phyloP scores from a whole-genome alignment of 2,797 vertebrate genomes.

The Platalea minor region DNA sequence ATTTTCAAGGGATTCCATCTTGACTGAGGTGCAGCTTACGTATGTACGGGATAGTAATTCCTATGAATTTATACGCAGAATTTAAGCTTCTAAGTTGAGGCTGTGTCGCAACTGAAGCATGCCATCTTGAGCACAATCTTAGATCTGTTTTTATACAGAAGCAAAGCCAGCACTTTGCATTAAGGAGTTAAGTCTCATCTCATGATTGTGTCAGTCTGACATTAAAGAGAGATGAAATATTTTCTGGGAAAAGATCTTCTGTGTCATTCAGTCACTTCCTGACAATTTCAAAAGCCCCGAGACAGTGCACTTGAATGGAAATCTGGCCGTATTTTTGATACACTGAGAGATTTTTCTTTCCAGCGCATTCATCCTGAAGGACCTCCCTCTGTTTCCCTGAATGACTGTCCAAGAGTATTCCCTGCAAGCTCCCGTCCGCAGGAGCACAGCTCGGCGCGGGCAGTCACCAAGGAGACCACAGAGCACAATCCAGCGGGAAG shows the following conservation, averaged over 20 bases:
- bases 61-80: neutral
- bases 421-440: neutral
- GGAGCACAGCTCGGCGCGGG: neutral
- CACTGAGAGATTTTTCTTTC: neutral
- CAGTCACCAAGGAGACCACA: neutral
- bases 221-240: neutral
- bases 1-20: neutral
- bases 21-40: neutral
- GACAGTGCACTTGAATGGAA: neutral
- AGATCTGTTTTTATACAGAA: neutral
- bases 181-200: neutral
- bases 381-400: neutral
- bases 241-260: neutral
- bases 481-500: neutral
- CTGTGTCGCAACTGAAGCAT: neutral
- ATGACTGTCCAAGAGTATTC: neutral
- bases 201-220: neutral
- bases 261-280: neutral
- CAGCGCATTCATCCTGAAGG: neutral
- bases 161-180: neutral
- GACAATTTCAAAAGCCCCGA: neutral
- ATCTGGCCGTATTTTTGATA: neutral
- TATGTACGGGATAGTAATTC: neutral
- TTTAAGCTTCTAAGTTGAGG: neutral
- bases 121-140: neutral